Evolutionary conservation across 2,113 vertebrate species (phyloP).

Genomic region (Cyanistes caeruleus): DNA sequence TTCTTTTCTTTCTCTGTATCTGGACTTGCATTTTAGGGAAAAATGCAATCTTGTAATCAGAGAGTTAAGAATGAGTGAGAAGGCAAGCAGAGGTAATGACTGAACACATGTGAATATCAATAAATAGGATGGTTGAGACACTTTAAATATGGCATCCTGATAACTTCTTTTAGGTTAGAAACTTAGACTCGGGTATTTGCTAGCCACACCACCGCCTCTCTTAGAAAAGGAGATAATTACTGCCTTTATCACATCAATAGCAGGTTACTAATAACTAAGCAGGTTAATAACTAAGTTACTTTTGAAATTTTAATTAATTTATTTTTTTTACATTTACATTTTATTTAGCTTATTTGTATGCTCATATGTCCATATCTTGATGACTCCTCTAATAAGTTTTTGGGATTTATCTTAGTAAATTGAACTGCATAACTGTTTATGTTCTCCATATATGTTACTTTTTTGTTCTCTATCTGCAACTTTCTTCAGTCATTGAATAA

Average conservation of each 20-base stretch:
- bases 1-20: neutral
- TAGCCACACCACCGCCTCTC: neutral
- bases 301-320: neutral
- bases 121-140: neutral
- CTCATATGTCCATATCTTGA: neutral
- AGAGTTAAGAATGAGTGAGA: conserved; percentile 5
- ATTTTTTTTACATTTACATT: neutral
- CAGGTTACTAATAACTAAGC: neutral
- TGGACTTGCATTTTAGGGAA: conserved; percentile 18
- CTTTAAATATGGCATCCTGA: neutral
- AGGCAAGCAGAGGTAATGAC: neutral
- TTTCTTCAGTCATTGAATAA: neutral
- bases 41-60: conserved; percentile 19
- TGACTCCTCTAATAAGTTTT: neutral
- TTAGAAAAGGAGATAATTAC: neutral
- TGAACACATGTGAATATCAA: neutral
- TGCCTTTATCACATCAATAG: neutral
- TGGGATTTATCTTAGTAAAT: neutral
- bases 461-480: neutral
- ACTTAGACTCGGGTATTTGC: neutral
- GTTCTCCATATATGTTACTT: neutral
- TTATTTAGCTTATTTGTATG: neutral
- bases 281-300: neutral
- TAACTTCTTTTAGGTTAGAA: neutral
- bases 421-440: neutral